Percentiles rank a stretch among this genome's conserved stretches.
Evolutionary conservation across 92 coral and sea anemone genomes (phyloP).

Genomic region (Hydrozoanthus gracilis): DNA sequence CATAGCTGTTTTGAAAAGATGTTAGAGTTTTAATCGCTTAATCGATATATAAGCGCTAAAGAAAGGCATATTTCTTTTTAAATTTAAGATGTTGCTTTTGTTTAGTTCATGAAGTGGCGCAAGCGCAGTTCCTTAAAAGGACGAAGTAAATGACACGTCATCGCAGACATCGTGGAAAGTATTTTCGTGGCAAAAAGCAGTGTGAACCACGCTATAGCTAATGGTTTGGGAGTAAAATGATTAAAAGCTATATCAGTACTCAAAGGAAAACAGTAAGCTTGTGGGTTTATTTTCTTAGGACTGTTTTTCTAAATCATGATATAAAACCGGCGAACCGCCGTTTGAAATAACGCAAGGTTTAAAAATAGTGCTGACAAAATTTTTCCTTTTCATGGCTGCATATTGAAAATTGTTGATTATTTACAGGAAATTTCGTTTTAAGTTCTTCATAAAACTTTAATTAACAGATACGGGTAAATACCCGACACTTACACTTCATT

Average conservation of each 20-base stretch:
- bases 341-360: not conserved
- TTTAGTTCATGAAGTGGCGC: not conserved
- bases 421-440: too few relatives aligned
- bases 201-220: not conserved
- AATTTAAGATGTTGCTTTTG: not conserved
- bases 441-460: too few relatives aligned
- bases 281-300: not conserved
- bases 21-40: too few relatives aligned
- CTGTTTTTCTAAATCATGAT: not conserved
- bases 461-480: too few relatives aligned
- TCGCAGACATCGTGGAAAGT: slow-evolving; percentile 62
- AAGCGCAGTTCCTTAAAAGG: not conserved
- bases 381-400: slow-evolving; percentile 4
- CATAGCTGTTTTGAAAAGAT: too few relatives aligned
- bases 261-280: not conserved
- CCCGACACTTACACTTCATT: too few relatives aligned
- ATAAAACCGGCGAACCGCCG: not conserved
- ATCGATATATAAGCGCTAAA: too few relatives aligned
- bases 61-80: too few relatives aligned
- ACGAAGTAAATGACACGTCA: slow-evolving; percentile 78
- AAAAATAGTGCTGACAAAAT: slow-evolving; percentile 43
- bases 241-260: not conserved
- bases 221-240: not conserved
- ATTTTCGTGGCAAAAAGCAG: not conserved
- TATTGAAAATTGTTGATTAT: too few relatives aligned